Evolutionary conservation across 2,888 invertebrate genomes (phyloP).

Genomic region (Chromoteleia sp.): DNA sequence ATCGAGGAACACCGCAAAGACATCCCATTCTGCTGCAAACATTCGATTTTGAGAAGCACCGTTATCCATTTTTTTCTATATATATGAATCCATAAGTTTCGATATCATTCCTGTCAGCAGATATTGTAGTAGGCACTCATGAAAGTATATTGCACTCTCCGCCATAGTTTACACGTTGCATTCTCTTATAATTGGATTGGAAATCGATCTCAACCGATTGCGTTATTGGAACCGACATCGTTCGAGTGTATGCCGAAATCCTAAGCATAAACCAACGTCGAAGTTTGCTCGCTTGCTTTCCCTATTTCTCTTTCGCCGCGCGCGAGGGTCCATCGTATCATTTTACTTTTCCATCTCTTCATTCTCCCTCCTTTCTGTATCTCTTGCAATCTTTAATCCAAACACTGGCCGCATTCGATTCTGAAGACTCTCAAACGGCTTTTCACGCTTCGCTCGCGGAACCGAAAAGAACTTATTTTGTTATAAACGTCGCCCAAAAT

Average conservation of each 20-base stretch:
- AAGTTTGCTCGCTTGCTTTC: constrained; percentile 18
- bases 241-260: constrained; percentile 62
- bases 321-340: constrained; percentile 58
- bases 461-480: constrained; percentile 3
- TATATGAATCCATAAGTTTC: constrained; percentile 48
- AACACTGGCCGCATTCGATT: no score
- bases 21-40: constrained; percentile 17
- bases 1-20: constrained; percentile 26
- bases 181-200: constrained; percentile 82
- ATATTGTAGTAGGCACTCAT: constrained; percentile 74
- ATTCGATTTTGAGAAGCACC: constrained; percentile 34
- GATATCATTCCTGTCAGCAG: constrained; percentile 33
- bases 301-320: constrained; percentile 57
- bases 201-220: constrained; percentile 79
- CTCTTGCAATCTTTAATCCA: constrained; percentile 61
- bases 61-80: constrained; percentile 7
- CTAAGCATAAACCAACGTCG: constrained; percentile 64
- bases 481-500: background rate
- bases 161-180: constrained; percentile 79
- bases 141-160: constrained; percentile 81
- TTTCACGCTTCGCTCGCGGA: constrained; percentile 9
- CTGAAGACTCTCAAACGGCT: no score
- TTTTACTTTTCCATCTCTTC: constrained; percentile 39
- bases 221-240: constrained; percentile 68
- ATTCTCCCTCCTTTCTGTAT: constrained; percentile 53